Evolutionary conservation across 2,113 vertebrate genomes (phyloP), one percentile per base, ranked within the genome.

Genomic region (Thymallus thymallus): DNA sequence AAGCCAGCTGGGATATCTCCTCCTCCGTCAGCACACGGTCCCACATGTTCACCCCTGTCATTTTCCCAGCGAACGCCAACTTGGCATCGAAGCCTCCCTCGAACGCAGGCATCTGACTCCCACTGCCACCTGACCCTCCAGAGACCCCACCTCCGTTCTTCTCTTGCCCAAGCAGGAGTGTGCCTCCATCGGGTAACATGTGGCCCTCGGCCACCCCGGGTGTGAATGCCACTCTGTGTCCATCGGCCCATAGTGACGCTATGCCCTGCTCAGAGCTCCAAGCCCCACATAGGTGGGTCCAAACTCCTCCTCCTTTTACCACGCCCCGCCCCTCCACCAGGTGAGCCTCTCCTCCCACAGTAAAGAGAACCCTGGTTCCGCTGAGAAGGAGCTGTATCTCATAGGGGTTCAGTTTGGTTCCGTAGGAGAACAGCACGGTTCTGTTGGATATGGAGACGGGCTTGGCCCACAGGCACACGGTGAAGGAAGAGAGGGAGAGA

Each of bases 11-110:
- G 0, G 74, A 76, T 41, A 98, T 94, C 88, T 97, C 93, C 0
- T 91, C 76, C 0, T 85, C 73, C 0, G 88, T 85, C 75, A 99
- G 94, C 72, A 95, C 92, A 0, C 79, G 82, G 85, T 97, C 93
- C 98, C 98, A 99, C 86, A 96, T 77, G 83, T 99, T 99, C 72
- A 99, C 96, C 41, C 94, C 97, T 0, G 95, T 97, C 89, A 99
- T 90, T 84, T 94, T 96, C 61, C 98, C 98, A 0, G 94, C 91
- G 75, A 98, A 99, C 6, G 95, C 94, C 68, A 94, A 82, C 1
- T 93, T 88, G 12, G 94, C 89, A 0, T 98, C 90, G n/a, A 96
- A 96, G 1, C 93, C 92, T 29, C 4, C 87, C 3, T 91, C 89
- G 18, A 90, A 88, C 4, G 94, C 93, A 1, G 92, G 41, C 66